These are phyloP conservation scores for Stegana nigrithorax DNA, from an alignment of 2,888 invertebrate genomes.

Conservation along the genomic window DNA sequence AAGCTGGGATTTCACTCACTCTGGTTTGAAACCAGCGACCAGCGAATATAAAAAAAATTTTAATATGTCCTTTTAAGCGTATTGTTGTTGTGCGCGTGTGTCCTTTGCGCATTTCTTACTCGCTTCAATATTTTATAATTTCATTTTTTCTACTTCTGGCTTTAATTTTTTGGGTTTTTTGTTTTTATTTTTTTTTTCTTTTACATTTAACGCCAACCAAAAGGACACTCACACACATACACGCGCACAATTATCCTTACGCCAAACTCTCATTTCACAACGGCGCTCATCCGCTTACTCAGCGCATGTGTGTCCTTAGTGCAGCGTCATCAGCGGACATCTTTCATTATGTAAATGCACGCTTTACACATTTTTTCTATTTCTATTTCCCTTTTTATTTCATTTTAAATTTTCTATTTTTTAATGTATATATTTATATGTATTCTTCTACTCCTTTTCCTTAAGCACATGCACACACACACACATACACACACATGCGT, in stretches of 20 bases:
- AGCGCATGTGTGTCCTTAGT: conserved; percentile 9
- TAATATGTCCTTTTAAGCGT: conserved; percentile 31
- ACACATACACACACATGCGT: too few species aligned
- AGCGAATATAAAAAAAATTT: too few species aligned
- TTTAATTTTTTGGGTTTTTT: too few species aligned
- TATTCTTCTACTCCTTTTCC: background rate
- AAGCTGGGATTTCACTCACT: conserved; percentile 21
- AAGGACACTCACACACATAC: conserved; percentile 27
- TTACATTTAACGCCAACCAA: conserved; percentile 15
- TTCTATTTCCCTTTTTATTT: conserved; percentile 30
- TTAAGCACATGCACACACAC: background rate
- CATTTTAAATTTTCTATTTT: conserved; percentile 22
- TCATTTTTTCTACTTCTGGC: conserved; percentile 39
- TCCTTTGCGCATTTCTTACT: conserved; percentile 49
- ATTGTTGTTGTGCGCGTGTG: conserved; percentile 15
- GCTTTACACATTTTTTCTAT: conserved; percentile 51
- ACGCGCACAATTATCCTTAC: conserved; percentile 23
- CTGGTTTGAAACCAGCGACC: too few species aligned
- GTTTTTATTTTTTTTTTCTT: conserved; percentile 3
- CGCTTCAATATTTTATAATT: conserved; percentile 61
- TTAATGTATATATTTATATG: background rate
- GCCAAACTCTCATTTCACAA: too few species aligned
- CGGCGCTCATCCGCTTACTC: too few species aligned
- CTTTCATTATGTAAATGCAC: conserved; percentile 67
- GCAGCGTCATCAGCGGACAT: conserved; percentile 49